Base-by-base conservation (phyloP, 2,113 vertebrate genomes). In the Vimba vimba region DNA sequence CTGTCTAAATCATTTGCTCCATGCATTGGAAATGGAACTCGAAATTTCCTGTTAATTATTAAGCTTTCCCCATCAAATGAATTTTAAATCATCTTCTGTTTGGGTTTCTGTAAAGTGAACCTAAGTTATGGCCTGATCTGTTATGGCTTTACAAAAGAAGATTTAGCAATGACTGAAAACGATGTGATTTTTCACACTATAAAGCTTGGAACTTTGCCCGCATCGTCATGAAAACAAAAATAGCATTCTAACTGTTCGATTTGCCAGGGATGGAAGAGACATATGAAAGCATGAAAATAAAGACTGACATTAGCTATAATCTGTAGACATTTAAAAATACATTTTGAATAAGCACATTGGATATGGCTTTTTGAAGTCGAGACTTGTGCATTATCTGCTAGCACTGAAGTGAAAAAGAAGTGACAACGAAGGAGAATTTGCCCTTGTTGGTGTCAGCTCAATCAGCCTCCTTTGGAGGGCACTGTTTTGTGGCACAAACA, bases 401-500 rank as follows among this genome's bases (percentile, higher is more conserved):
- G 77, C 33, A 80, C 64, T 82, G 88, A 83, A 89, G 69, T 84
- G 84, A 90, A 87, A 87, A 74, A 79, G 55, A 91, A 88, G 69
- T 90, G 90, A 90, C 89, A 89, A 87, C 78, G 87, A 90, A 86
- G 87, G 85, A 87, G 36, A 21, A 93, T 91, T 84, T 91, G 86
- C 79, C 57, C 73, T 93, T 93, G 90, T 87, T 84, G 90, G 69
- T 2, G 89, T 68, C 57, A 30, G 84, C 73, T 89, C 91, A 79
- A 89, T 88, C 64, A 86, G 91, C 88, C 82, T 30, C 83, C 79
- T 93, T 90, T 84, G 90, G 92, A 89, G 83, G 75, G 17, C 23
- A 76, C 17, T 81, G 77, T 89, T 93, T 86, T 89, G 82, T 91
- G 85, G 85, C 30, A 84, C 78, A 89, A 92, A 89, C 47, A 77